Evolutionary conservation across 2,113 vertebrate species (phyloP), one percentile per base, ranked within the genome.

Genomic region (Podiceps cristatus): DNA sequence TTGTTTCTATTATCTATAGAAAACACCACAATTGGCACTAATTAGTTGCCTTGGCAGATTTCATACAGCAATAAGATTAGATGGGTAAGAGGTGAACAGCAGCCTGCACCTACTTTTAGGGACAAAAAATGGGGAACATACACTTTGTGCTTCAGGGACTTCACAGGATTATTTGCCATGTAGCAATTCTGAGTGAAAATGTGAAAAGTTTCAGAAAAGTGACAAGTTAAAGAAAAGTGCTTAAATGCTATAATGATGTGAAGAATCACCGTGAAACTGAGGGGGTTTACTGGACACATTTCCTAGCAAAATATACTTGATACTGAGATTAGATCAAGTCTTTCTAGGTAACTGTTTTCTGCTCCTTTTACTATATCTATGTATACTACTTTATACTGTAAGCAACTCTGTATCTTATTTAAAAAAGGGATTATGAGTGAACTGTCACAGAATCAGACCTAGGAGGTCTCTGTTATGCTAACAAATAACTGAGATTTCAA

Each of bases 211-310:
- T 84, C 37, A 63, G 42, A 53, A 77, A 66, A 18, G 13, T 53
- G 33, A 28, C 17, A 59, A 75, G 18, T 52, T 94, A 33, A 75
- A 95, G 80, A 78, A 3, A 6, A 82, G 71, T 24, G 42, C 53
- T 31, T 56, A 18, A 56, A 56, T 31, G 53, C 27, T 96, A 49
- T 74, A 95, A 79, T 53, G 67, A 80, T 72, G 45, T 62, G 42
- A 87, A 56, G 50, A 94, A 81, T 56, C 24, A 59, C 72, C 37
- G 56, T 52, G 76, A 90, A 86, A 92, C 47, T 83, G 78, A 50
- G 45, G 10, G 60, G 19, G 7, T 88, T 81, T 67, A 52, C 35
- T 44, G n/a, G 16, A 22, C 13, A 9, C 25, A n/a, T 75, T 91
- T 83, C 25, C 35, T 20, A 85, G 29, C 8, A 93, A 71, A 91